Conservation (phyloP, 2,113 vertebrate species). For the Peromyscus californicus region DNA sequence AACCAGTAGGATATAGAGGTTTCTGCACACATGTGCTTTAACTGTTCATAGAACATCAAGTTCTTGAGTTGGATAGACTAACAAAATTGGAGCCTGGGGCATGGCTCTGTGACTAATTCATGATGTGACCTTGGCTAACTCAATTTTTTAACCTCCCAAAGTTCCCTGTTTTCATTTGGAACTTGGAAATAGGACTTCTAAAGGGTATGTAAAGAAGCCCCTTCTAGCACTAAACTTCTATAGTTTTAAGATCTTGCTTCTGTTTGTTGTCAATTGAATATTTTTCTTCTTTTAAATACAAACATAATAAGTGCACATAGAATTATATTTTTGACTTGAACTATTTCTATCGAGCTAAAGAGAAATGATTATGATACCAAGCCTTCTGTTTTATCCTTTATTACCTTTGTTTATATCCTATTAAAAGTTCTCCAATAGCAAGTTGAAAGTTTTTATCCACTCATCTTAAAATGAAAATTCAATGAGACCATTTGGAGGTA, state of each 20-base stretch:
- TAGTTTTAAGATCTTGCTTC: slow-evolving; percentile 14
- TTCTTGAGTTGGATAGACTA: not conserved
- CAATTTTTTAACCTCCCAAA: not conserved
- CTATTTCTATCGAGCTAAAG: not conserved
- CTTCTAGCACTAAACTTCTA: not conserved
- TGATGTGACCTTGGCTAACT: not conserved
- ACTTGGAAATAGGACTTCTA: not conserved
- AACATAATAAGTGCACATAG: not conserved
- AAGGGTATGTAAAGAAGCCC: not conserved
- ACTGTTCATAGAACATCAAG: slow-evolving; percentile 19
- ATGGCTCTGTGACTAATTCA: not conserved
- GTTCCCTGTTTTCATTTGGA: not conserved
- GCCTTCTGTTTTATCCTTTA: not conserved
- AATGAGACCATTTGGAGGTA: not conserved
- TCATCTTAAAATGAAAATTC: not conserved
- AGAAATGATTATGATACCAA: not conserved
- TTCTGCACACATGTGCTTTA: not conserved
- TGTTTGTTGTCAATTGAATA: not conserved
- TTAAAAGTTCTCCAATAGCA: not conserved
- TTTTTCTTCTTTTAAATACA: not conserved
- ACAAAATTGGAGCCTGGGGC: not conserved
- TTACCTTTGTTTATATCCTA: not conserved
- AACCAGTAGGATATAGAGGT: not conserved
- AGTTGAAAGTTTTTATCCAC: not conserved
- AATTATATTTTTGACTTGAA: not conserved